phyloP scores from a whole-genome alignment of 2,888 invertebrate species.

The Carabus problematicus region DNA sequence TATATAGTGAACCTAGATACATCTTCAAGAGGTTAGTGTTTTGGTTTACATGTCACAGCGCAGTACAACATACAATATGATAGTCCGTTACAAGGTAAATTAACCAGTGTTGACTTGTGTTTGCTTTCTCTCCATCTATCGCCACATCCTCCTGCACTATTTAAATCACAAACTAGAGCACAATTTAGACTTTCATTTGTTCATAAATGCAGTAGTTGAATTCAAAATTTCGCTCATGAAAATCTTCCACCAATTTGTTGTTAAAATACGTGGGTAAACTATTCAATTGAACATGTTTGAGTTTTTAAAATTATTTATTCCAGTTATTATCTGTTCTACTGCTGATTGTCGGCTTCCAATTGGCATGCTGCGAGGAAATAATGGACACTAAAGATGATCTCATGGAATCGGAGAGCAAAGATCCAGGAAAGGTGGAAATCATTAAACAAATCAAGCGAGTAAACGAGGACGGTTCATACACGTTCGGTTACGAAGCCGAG shows the following conservation, averaged over 20 bases:
- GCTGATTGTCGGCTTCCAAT: neutral
- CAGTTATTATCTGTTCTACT: constrained; percentile 22
- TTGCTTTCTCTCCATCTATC: neutral
- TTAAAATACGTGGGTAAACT: neutral
- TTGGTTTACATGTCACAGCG: neutral
- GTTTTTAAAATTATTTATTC: constrained; percentile 17
- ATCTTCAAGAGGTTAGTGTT: constrained; percentile 27
- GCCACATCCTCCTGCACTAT: neutral
- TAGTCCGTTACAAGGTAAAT: constrained; percentile 28
- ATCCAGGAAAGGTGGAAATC: constrained; percentile 74
- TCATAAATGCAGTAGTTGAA: neutral
- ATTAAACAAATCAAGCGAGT: constrained; percentile 81
- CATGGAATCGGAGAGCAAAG: constrained; percentile 69
- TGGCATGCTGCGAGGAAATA: constrained; percentile 17
- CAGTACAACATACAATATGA: constrained; percentile 13
- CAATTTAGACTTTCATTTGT: neutral
- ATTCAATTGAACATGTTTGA: neutral
- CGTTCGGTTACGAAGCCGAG: constrained; percentile 84
- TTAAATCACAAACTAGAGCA: neutral
- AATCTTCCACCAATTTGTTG: neutral
- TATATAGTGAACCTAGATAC: constrained; percentile 39
- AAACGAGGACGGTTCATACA: constrained; percentile 84
- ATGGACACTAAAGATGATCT: constrained; percentile 64
- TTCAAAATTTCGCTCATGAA: neutral
- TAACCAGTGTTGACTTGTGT: neutral